Conservation (phyloP, 2,888 invertebrate genomes). For the Andrena marginata region DNA sequence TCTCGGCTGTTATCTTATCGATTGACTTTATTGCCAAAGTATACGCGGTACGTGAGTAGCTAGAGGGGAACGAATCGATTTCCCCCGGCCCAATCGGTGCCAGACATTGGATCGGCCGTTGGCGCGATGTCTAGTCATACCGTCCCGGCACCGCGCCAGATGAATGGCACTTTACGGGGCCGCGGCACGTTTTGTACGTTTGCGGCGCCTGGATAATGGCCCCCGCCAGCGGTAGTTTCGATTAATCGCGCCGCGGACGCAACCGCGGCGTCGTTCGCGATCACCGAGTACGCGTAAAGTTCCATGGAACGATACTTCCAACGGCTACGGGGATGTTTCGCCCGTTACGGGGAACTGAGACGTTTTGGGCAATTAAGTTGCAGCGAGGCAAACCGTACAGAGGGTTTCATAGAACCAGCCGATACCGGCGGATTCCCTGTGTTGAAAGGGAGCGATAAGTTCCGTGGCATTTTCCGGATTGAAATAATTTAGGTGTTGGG, state of each 20-base stretch:
- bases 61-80: slow-evolving; percentile 51
- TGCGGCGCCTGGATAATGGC: slow-evolving; percentile 34
- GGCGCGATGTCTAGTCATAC: slow-evolving; percentile 41
- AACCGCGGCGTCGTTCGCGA: not conserved
- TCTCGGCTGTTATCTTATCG: slow-evolving; percentile 52
- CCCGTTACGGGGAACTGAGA: not conserved
- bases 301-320: not conserved
- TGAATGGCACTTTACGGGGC: slow-evolving; percentile 47
- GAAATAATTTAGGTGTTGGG: no score
- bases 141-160: slow-evolving; percentile 27
- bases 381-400: no score
- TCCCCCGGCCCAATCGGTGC: slow-evolving; percentile 11
- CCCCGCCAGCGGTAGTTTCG: slow-evolving; percentile 27
- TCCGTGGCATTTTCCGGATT: no score
- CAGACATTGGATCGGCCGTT: slow-evolving; percentile 51
- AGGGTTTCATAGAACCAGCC: no score
- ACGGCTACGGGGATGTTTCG: not conserved
- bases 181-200: slow-evolving; percentile 34
- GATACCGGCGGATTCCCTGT: no score
- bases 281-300: not conserved
- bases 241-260: slow-evolving; percentile 33
- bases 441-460: no score
- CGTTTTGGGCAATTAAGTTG: no score
- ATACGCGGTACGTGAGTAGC: slow-evolving; percentile 47
- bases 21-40: slow-evolving; percentile 54